These are phyloP conservation scores for Geophilus truncorum DNA, from an alignment of 2,888 invertebrate genomes.

Conservation along the genomic window DNA sequence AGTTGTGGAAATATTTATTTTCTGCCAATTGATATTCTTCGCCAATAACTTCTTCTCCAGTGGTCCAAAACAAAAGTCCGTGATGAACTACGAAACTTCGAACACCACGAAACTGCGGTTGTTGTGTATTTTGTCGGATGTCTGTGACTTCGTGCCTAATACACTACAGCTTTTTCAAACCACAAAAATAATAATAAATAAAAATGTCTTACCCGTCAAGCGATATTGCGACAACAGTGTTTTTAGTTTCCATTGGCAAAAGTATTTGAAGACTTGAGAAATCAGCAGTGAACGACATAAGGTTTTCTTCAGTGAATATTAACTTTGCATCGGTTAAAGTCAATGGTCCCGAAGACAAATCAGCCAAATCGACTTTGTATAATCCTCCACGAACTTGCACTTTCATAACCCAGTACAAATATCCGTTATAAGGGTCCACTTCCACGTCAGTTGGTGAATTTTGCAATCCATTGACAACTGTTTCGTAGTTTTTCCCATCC, in stretches of 20 bases:
- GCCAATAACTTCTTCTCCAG: slow-evolving; percentile 66
- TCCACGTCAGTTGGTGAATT: slow-evolving; percentile 72
- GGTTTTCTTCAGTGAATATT: slow-evolving; percentile 52
- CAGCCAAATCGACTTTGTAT: slow-evolving; percentile 69
- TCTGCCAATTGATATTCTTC: slow-evolving; percentile 69
- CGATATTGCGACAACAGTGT: slow-evolving; percentile 73
- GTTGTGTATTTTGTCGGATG: slow-evolving; percentile 65
- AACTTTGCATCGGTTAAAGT: slow-evolving; percentile 55
- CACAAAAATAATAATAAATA: not conserved
- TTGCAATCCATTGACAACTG: slow-evolving; percentile 65
- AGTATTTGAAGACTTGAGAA: slow-evolving; percentile 73
- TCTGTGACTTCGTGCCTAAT: slow-evolving; percentile 63
- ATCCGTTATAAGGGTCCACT: slow-evolving; percentile 90
- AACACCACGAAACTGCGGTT: slow-evolving; percentile 67
- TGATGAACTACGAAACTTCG: slow-evolving; percentile 69
- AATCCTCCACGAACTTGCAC: slow-evolving; percentile 58
- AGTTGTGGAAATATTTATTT: slow-evolving; percentile 71
- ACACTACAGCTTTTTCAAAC: not conserved
- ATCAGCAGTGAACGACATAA: slow-evolving; percentile 79
- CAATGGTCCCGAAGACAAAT: slow-evolving; percentile 56
- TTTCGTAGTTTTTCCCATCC: slow-evolving; percentile 64
- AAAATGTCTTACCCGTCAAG: slow-evolving; percentile 65
- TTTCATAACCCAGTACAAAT: slow-evolving; percentile 70
- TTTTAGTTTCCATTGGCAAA: slow-evolving; percentile 66
- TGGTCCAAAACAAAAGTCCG: slow-evolving; percentile 80